phyloP scores from a whole-genome alignment of 64 coral and sea anemone species.

The Stylophora pistillata region DNA sequence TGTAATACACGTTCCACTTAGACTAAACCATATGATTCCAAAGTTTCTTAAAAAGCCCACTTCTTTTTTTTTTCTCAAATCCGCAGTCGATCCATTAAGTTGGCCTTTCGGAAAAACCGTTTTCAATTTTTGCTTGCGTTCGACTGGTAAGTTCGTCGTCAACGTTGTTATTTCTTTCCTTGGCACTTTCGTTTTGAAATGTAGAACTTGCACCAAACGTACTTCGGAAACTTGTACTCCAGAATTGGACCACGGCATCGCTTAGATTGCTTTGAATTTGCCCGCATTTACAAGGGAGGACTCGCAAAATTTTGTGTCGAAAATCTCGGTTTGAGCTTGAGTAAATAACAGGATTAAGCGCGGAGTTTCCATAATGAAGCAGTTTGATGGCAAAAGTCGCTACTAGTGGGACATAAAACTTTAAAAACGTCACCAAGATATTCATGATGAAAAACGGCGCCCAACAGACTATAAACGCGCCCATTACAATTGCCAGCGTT shows the following conservation, averaged over 20 bases:
- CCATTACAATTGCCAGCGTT: conserved; percentile 89
- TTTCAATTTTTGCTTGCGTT: not conserved
- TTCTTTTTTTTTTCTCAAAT: too few species aligned
- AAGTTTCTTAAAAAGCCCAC: too few species aligned
- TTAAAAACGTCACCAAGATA: conserved; percentile 34
- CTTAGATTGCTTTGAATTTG: conserved; percentile 1
- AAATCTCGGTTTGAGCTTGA: conserved; percentile 62
- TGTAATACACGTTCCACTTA: too few species aligned
- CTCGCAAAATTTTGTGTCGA: conserved; percentile 51
- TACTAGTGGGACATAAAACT: not conserved
- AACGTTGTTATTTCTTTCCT: not conserved
- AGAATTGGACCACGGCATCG: conserved; percentile 15
- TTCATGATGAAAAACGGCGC: conserved; percentile 83
- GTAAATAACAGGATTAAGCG: conserved; percentile 66
- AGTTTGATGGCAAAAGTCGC: conserved; percentile 42
- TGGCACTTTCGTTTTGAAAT: not conserved
- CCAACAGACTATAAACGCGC: conserved; percentile 80
- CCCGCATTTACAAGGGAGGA: conserved; percentile 51
- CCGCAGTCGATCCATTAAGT: not conserved
- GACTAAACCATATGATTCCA: too few species aligned
- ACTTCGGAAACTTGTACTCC: not conserved
- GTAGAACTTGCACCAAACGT: not conserved
- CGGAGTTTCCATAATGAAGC: conserved; percentile 61
- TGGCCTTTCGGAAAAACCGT: not conserved
- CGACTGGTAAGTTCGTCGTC: not conserved